Evolutionary conservation across 2,113 vertebrate genomes (phyloP), one percentile per base, ranked within the genome.

Genomic region (Telmatochromis sp.): DNA sequence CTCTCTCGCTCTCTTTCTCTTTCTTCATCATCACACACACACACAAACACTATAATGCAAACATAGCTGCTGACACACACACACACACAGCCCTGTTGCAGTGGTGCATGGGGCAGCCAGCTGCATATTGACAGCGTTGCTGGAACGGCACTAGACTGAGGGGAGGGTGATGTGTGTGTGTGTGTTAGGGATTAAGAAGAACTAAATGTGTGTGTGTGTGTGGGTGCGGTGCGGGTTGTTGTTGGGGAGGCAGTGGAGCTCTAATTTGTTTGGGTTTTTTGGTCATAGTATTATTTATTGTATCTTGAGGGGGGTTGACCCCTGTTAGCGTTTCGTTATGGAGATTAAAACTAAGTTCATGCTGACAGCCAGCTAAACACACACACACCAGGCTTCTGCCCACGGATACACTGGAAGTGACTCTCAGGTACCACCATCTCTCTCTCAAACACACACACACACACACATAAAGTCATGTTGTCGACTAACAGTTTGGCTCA

Each of bases 111-210:
- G 91, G 82, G 55, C 85, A 86, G 90, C 42, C 58, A 28, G 88
- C 54, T 88, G 83, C 75, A 87, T 91, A 90, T 91, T 94, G 94
- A 89, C 91, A 88, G 82, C 40, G 6, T 2, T 87, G 80, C 85
- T 93, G 85, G 87, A 93, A 91, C 7, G 31, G 83, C 83, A 93
- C 88, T 83, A 94, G 91, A 80, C 83, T 31, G 47, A 82, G 73
- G 85, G 85, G 85, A 5, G 73, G 35, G 82, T 33, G 58, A 6
- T 51, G 81, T 83, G 47, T 84, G 70, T 40, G 79, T 23, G 65
- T 54, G 6, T 55, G 84, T 3, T 23, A 42, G 79, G 85, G 83
- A 87, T 91, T 89, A 86, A 86, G 80, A 85, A 33, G 54, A 53
- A 26, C 19, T 17, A 28, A 26, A 6, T 51, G 81, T 82, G 78